Conservation (phyloP, 2,888 invertebrate genomes). For the Cotesia congregata region DNA sequence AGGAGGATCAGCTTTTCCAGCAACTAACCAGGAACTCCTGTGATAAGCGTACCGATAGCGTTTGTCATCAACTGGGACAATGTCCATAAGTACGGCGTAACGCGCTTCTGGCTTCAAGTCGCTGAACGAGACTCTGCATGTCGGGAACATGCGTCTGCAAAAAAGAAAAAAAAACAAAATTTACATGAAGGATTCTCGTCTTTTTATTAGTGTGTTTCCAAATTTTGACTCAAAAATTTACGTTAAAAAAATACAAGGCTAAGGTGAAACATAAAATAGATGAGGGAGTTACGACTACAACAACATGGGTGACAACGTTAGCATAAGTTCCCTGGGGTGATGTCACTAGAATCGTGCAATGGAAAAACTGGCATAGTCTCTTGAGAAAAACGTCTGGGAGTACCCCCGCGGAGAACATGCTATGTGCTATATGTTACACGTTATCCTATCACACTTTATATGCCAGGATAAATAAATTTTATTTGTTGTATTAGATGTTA, state of each 20-base stretch:
- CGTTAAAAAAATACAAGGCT: background rate
- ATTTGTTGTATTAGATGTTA: background rate
- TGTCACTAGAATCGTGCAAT: background rate
- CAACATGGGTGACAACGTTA: slow-evolving; percentile 37
- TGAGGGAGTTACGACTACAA: slow-evolving; percentile 16
- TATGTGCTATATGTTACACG: background rate
- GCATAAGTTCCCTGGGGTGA: slow-evolving; percentile 31
- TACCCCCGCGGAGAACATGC: slow-evolving; percentile 24
- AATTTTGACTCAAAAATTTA: too few species aligned
- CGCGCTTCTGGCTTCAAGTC: slow-evolving; percentile 77
- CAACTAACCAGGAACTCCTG: slow-evolving; percentile 85
- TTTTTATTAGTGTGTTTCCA: background rate
- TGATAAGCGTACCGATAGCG: slow-evolving; percentile 87
- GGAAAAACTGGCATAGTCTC: slow-evolving; percentile 29
- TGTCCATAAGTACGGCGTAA: slow-evolving; percentile 84
- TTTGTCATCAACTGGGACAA: slow-evolving; percentile 85
- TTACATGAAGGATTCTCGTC: background rate
- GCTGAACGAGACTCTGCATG: slow-evolving; percentile 81
- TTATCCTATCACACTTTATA: too few species aligned
- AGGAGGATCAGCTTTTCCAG: slow-evolving; percentile 86
- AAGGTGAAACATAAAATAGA: background rate
- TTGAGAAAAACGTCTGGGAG: slow-evolving; percentile 34
- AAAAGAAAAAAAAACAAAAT: slow-evolving; percentile 40
- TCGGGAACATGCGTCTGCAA: slow-evolving; percentile 87
- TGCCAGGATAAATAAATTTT: too few species aligned